Evolutionary conservation across 2,113 vertebrate genomes (phyloP), one percentile per base, ranked within the genome.

Genomic region (Grus americana): DNA sequence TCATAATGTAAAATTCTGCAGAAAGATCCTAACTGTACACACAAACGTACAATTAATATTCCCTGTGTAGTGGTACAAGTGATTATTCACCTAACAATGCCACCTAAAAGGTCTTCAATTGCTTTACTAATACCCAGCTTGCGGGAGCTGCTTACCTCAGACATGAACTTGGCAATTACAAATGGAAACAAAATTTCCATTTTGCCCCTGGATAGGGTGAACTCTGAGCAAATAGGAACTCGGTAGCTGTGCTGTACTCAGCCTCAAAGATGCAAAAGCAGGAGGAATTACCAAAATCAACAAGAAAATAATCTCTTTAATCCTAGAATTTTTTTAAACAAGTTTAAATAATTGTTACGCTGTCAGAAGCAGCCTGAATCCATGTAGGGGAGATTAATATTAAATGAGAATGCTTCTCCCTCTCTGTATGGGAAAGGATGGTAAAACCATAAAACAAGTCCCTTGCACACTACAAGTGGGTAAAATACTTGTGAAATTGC

Each of bases 271-370:
- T 68, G 71, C 57, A 78, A 52, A 65, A n/a, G 72, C 34, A 85
- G 52, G 62, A 92, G 49, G 82, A 89, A 94, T 71, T 91, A 85
- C 75, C 82, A 65, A 57, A 70, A 74, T 68, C 90, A 88, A 86
- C 88, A 94, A 49, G 62, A 92, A 96, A 83, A n/a, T 59, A 79
- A 92, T 86, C 57, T 92, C 85, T 96, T 58, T 95, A 94, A 95
- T 96, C 80, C 93, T 91, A 84, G 83, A 88, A 95, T 55, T 78
- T 93, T 91, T 88, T 88, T 47, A 76, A 97, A 93, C 42, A 79
- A 59, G 68, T 96, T 94, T 97, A 95, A 97, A 98, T 97, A 97
- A 97, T 97, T 94, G 79, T 96, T 89, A 82, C 30, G 30, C 73
- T 86, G 95, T 95, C 91, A 94, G 93, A 93, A 92, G 81, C 46